A percentile compares a stretch with the other conserved stretches of the same genome.
phyloP scores from a whole-genome alignment of 2,797 vertebrate genomes.

The Argyrosomus regius region DNA sequence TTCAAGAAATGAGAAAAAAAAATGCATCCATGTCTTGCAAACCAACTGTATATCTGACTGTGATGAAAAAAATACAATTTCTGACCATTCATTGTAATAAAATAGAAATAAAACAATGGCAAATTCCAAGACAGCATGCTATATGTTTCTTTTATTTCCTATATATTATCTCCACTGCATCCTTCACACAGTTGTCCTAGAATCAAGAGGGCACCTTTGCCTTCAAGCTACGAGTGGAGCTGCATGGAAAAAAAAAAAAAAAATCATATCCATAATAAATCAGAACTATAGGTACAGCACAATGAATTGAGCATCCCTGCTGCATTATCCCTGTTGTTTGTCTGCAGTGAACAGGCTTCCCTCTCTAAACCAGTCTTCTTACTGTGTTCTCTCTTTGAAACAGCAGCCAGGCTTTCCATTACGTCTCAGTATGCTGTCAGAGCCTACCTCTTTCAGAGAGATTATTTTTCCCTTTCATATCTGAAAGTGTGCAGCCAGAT shows the following conservation, averaged over 20 bases:
- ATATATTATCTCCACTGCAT: background rate
- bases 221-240: slow-evolving; percentile 7
- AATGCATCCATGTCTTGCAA: background rate
- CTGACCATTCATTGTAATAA: slow-evolving; percentile 17
- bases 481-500: slow-evolving; percentile 68
- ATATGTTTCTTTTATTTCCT: background rate
- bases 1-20: background rate
- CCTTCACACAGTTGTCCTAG: slow-evolving; percentile 6
- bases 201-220: slow-evolving; percentile 32
- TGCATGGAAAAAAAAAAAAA: background rate
- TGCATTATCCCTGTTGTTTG: slow-evolving; percentile 38
- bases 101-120: slow-evolving; percentile 10
- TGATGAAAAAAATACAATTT: slow-evolving; percentile 1
- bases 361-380: slow-evolving; percentile 37
- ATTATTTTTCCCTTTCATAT: slow-evolving; percentile 68
- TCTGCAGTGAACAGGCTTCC: slow-evolving; percentile 48
- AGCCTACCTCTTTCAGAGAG: slow-evolving; percentile 48
- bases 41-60: slow-evolving; percentile 22
- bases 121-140: background rate
- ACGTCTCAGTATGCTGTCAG: slow-evolving; percentile 59
- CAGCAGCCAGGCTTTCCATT: slow-evolving; percentile 58
- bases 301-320: slow-evolving; percentile 21
- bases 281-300: slow-evolving; percentile 22
- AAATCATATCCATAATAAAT: slow-evolving; percentile 43
- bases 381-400: slow-evolving; percentile 51